Evolutionary conservation across 2,888 invertebrate species (phyloP), one percentile per base, ranked within the genome.

Genomic region (Peribatodes rhomboidaria): DNA sequence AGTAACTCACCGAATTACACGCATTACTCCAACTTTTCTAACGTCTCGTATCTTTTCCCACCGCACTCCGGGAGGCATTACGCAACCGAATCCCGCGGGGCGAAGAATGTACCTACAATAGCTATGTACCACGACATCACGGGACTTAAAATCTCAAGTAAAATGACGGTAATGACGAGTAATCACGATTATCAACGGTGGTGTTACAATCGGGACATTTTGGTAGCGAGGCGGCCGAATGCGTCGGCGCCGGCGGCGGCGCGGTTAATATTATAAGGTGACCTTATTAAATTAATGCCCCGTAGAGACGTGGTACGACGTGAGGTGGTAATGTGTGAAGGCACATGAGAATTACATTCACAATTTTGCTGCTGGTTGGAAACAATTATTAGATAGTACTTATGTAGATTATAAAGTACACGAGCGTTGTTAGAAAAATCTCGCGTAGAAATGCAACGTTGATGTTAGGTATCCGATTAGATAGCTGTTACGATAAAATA

Each of bases 181-280:
- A 53, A 53, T 53, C 53, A 27, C 39, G 39, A 53, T 53, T 53
- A 41, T 53, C 39, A 53, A 53, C 52, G 52, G 27, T 41, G 53
- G 14, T 41, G 53, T 39, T 53, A 41, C 35, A 37, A 27, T 14
- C 18, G 39, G n/a, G 22, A 39, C 22, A 39, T 39, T 53, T 39
- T 27, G 20, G 53, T 2, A 7, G 14, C 7, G 20, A 46, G 46
- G 14, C 31, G 20, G 52, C 14, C 13, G 35, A 49, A 14, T 6
- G 33, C 49, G 31, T 22, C 50, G 50, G 35, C 50, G 35, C 33
- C 18, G 35, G 35, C 50, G 20, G 18, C 20, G 35, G 1, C 49
- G 13, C 16, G 16, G 10, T 16, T 7, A 33, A 33, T 20, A 20
- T 20, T 35, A 20, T 35, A 20, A 37, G 35, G 50, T 20, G 33